Evolutionary conservation across 2,113 vertebrate species (phyloP).

Genomic region (Dicentrarchus labrax): DNA sequence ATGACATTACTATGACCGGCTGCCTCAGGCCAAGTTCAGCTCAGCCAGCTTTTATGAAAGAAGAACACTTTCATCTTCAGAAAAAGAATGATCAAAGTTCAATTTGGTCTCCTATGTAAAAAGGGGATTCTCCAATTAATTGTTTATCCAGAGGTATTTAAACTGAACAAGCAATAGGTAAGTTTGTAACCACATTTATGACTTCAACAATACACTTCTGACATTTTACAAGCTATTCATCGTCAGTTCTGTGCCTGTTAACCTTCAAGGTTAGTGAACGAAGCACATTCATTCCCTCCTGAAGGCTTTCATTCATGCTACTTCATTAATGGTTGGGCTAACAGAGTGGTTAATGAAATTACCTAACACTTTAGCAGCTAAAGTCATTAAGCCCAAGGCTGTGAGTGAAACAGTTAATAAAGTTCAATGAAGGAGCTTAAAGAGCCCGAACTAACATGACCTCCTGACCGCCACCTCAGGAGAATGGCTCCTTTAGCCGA

Average conservation of each 20-base stretch:
- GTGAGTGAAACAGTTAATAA: slow-evolving; percentile 68
- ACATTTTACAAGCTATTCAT: slow-evolving; percentile 34
- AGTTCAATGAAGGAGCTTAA: slow-evolving; percentile 66
- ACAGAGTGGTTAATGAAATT: slow-evolving; percentile 61
- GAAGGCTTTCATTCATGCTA: slow-evolving; percentile 62
- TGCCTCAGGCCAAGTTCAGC: slow-evolving; percentile 9
- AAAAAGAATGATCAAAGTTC: background rate
- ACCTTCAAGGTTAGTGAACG: slow-evolving; percentile 19
- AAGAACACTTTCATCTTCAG: slow-evolving; percentile 17
- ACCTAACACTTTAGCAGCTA: slow-evolving; percentile 53
- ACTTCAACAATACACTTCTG: slow-evolving; percentile 29
- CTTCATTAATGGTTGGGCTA: slow-evolving; percentile 49
- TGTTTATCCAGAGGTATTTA: background rate
- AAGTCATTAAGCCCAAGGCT: slow-evolving; percentile 39
- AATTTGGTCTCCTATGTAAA: background rate
- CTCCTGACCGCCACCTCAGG: slow-evolving; percentile 57
- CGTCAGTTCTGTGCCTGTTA: slow-evolving; percentile 20
- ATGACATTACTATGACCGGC: slow-evolving; percentile 27
- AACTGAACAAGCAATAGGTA: background rate
- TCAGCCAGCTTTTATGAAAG: slow-evolving; percentile 6
- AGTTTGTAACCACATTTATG: background rate
- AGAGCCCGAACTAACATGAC: slow-evolving; percentile 64
- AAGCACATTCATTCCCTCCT: slow-evolving; percentile 54
- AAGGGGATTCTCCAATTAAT: background rate
- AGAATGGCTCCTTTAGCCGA: slow-evolving; percentile 69